Base-by-base conservation (phyloP, 2,113 vertebrate species). In the Dasyornis broadbenti region DNA sequence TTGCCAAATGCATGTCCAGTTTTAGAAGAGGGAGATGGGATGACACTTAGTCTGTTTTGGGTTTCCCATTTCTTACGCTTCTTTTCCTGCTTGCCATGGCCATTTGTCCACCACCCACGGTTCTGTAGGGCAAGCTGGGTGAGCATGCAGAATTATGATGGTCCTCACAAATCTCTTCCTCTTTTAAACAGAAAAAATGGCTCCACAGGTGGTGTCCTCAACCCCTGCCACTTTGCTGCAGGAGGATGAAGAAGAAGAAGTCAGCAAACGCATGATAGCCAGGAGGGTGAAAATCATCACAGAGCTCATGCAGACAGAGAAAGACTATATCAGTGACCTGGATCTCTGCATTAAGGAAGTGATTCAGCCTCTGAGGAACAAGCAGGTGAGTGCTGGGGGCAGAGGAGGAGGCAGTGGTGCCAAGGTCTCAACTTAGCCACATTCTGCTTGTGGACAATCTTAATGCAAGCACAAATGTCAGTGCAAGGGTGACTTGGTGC, bases 301-400 rank as follows among this genome's bases (percentile, higher is more conserved):
- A 87, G 99, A 99, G 92, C 98, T 99, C 37, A 85, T 99, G 54
- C 99, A 99, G 97, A 99, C 99, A 0, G 99, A 99, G 86, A 98
- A 96, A 76, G 99, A 99, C 94, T 99, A 98, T 78, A 97, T 99
- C 93, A 98, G 92, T 0, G 98, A 99, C 65, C 93, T 99, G 97
- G 98, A 99, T 91, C 98, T 99, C 86, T 99, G 99, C 83, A 97
- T 99, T 90, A 98, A 91, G 92, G 98, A 99, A 89, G 99, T 99
- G 92, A 98, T 99, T 73, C 98, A 98, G 89, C 99, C 99, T 39
- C 96, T 99, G 52, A 98, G 98, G 86, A 97, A 97, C 47, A 94
- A 97, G 75, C 98, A 99, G 99, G 99, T 99, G 98, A 97, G 96
- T 1, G 9, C 80, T 0, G 4, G 59, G 37, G 40, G 35, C 0